Evolutionary conservation across 2,797 vertebrate species (phyloP).

Genomic region (Onychomys arenicola): DNA sequence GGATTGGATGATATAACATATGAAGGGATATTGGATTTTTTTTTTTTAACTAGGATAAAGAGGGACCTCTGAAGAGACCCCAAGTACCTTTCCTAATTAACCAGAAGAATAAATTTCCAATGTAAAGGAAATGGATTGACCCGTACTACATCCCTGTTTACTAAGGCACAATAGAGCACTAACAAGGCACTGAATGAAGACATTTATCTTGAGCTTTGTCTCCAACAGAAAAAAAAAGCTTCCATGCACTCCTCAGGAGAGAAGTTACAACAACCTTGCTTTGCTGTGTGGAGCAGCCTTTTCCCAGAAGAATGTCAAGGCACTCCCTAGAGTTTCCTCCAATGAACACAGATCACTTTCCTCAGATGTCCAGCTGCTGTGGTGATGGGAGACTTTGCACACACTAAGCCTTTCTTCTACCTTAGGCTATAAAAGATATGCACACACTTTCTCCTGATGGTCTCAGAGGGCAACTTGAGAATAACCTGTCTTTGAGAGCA

Average conservation of each 20-base stretch:
- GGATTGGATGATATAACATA: slow-evolving; percentile 57
- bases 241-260: background rate
- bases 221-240: slow-evolving; percentile 48
- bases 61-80: slow-evolving; percentile 68
- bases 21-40: slow-evolving; percentile 78
- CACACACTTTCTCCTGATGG: background rate
- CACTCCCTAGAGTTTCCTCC: background rate
- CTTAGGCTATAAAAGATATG: background rate
- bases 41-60: slow-evolving; percentile 79
- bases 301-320: background rate
- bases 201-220: slow-evolving; percentile 70
- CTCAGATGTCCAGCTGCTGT: too few relatives aligned
- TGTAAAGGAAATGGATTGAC: slow-evolving; percentile 67
- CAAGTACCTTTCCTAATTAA: slow-evolving; percentile 59
- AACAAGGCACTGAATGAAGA: slow-evolving; percentile 65
- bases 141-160: slow-evolving; percentile 67
- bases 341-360: background rate
- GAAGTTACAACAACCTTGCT: slow-evolving; percentile 3
- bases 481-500: background rate
- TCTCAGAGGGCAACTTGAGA: background rate
- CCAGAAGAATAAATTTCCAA: slow-evolving; percentile 73
- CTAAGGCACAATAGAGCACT: slow-evolving; percentile 68
- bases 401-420: background rate
- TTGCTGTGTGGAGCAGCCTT: background rate
- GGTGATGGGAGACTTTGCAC: background rate